A percentile compares a stretch with the other conserved stretches of the same genome.
These are phyloP conservation scores for Anarhynchus alexandrinus DNA, from an alignment of 2,113 vertebrate genomes.

Conservation along the genomic window DNA sequence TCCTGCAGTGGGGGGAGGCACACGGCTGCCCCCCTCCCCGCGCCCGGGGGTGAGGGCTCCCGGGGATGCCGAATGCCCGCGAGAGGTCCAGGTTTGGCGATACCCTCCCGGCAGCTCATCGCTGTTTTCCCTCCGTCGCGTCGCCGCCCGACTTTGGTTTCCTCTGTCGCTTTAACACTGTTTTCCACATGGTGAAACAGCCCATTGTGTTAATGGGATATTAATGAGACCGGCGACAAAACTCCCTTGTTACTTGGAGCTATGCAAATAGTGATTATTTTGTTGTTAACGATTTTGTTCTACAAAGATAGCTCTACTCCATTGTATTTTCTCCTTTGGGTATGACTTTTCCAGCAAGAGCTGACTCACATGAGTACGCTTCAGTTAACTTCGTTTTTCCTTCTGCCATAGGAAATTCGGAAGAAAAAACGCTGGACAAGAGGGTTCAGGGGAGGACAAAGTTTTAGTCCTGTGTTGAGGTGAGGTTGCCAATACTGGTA, in stretches of 20 bases:
- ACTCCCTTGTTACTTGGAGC: background rate
- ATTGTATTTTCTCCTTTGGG: background rate
- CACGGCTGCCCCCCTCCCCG: background rate
- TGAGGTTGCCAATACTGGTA: accelerated
- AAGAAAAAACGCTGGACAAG: accelerated
- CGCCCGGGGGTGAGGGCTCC: accelerated
- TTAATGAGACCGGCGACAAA: background rate
- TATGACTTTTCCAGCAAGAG: background rate
- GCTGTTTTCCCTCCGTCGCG: accelerated
- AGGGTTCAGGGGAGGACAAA: background rate
- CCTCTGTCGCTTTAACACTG: accelerated
- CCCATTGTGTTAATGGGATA: background rate
- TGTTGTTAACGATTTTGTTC: background rate
- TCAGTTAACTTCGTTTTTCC: background rate
- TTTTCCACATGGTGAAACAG: background rate
- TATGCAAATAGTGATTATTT: background rate
- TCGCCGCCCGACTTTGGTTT: accelerated
- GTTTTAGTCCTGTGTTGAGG: background rate
- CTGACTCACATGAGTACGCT: background rate
- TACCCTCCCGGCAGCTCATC: background rate
- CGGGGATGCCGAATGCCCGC: accelerated
- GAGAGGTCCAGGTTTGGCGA: accelerated
- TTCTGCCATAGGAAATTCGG: background rate
- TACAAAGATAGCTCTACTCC: background rate
- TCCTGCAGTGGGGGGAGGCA: background rate